Evolutionary conservation across 2,113 vertebrate genomes (phyloP).

Genomic region (Eretmochelys imbricata): DNA sequence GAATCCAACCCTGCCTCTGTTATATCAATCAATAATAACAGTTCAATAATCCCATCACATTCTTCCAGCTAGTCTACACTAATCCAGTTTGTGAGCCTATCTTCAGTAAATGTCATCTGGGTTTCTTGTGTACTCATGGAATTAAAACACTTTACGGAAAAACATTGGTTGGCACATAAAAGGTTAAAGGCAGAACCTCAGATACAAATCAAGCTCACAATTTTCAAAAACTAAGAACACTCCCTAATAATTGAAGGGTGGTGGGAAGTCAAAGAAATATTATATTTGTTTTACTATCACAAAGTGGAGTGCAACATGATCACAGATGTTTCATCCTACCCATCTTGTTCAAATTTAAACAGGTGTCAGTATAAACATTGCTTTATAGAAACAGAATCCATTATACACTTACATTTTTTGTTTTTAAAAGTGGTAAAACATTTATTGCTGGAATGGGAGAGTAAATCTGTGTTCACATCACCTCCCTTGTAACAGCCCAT

Average conservation of each 20-base stretch:
- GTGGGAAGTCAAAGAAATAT: neutral
- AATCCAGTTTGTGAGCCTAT: neutral
- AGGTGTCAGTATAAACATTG: neutral
- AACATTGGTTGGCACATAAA: neutral
- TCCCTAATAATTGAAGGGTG: neutral
- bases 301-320: neutral
- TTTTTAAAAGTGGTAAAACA: neutral
- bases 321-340: neutral
- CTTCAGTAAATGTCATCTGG: neutral
- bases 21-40: neutral
- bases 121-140: neutral
- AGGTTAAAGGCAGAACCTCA: neutral
- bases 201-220: neutral
- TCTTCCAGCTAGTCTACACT: neutral
- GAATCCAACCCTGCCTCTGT: fast-evolving
- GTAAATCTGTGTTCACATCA: neutral
- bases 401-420: neutral
- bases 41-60: neutral
- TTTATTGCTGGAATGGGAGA: neutral
- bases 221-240: neutral
- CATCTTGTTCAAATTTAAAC: neutral
- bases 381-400: neutral
- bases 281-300: neutral
- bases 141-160: constrained; percentile 12
- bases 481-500: neutral